phyloP scores from a whole-genome alignment of 2,797 vertebrate genomes.

The Fundulus diaphanus region DNA sequence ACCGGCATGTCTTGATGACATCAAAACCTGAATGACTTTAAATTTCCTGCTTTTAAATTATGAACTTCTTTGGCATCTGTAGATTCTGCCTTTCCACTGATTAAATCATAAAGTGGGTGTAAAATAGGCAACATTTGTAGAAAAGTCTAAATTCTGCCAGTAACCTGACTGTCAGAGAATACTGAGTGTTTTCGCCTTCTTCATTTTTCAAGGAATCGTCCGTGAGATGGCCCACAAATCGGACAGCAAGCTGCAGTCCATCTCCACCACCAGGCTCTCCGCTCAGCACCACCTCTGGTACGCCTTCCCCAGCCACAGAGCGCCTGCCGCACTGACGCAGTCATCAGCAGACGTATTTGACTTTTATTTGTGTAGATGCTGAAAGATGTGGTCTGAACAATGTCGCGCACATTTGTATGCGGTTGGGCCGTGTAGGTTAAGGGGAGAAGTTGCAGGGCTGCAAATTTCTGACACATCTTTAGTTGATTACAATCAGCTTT shows the following conservation, averaged over 20 bases:
- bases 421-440: conserved; percentile 40
- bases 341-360: conserved; percentile 2
- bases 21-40: no score
- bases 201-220: conserved; percentile 70
- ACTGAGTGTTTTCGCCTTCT: background rate
- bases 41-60: no score
- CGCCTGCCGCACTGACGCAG: background rate
- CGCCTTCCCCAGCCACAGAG: background rate
- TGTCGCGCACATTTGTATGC: conserved; percentile 34
- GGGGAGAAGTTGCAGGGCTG: conserved; percentile 30
- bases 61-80: background rate
- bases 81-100: background rate
- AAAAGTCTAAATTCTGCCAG: background rate
- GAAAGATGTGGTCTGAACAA: conserved; percentile 37
- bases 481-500: conserved; percentile 63
- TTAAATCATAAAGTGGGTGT: background rate
- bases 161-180: background rate
- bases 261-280: conserved; percentile 79
- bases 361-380: conserved; percentile 27
- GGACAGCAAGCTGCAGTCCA: conserved; percentile 81
- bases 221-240: conserved; percentile 79
- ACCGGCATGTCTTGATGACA: no score
- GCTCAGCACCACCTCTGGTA: conserved; percentile 85
- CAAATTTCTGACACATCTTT: conserved; percentile 62
- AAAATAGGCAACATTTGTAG: background rate